Evolutionary conservation across 2,797 vertebrate genomes (phyloP), one percentile per base, ranked within the genome.

Genomic region (Sebastes nivosus): DNA sequence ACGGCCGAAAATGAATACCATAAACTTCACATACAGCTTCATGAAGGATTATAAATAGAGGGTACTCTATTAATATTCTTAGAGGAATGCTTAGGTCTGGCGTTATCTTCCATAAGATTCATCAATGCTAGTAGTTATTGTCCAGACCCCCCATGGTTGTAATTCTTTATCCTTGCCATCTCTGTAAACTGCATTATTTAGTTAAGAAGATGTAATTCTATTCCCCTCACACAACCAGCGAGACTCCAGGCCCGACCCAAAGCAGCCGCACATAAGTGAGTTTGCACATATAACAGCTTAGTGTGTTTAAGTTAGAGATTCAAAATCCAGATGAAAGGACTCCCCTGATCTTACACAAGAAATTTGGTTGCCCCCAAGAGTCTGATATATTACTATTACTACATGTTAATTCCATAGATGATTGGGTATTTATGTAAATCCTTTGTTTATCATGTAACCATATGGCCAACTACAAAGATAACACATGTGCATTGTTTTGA

Each of bases 121-220:
- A 91, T 93, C 92, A 92, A 24, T 78, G 89, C 90, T 93, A 63
- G 75, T 89, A 75, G 87, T 92, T 94, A 89, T 93, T 95, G 88
- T 86, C 87, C 82, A 81, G 92, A 93, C 94, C 93, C 91, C 93
- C 94, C 91, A 76, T 7, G 72, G 87, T 67, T 90, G 79, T 82
- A 92, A 92, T 94, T 88, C 89, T 90, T 95, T 94, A 94, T 95
- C 83, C 84, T 86, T 92, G 91, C 92, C 92, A 92, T 94, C 88
- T 88, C 72, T 8, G 89, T 94, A 94, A 95, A 94, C 92, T 92
- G 89, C 92, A 92, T 94, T 93, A 93, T 95, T 95, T 92, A 93
- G 92, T 92, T 89, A 92, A 90, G 88, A 88, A 87, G 79, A 86
- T 83, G 84, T 93, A 80, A 94, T 94, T 95, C 67, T 83, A 63